Evolutionary conservation across 2,113 vertebrate species (phyloP).

Genomic region (Sclerurus mexicanus): DNA sequence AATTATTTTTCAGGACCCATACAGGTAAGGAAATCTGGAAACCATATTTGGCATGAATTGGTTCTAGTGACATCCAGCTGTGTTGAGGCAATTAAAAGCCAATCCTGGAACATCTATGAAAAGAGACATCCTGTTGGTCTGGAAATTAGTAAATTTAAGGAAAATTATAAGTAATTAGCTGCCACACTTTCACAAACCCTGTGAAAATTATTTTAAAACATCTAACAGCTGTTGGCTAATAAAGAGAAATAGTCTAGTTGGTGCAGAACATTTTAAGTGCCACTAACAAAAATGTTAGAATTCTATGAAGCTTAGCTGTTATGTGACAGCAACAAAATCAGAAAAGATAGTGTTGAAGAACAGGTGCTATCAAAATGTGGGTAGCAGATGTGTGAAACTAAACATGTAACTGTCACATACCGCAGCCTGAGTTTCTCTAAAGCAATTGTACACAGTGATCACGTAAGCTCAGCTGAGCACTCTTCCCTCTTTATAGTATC

Average conservation of each 20-base stretch:
- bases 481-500: not conserved
- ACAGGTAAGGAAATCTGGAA: not conserved
- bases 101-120: not conserved
- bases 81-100: slow-evolving; percentile 22
- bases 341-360: not conserved
- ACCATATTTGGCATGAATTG: not conserved
- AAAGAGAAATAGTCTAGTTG: slow-evolving; percentile 7
- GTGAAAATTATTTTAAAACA: slow-evolving; percentile 50
- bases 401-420: not conserved
- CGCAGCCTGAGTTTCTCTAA: not conserved
- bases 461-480: not conserved
- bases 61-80: slow-evolving; percentile 11
- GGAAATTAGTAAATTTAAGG: slow-evolving; percentile 64
- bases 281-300: not conserved
- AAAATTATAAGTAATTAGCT: slow-evolving; percentile 68
- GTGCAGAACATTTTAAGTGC: not conserved
- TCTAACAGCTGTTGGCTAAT: slow-evolving; percentile 50
- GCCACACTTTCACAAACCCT: slow-evolving; percentile 33
- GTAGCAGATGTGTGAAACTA: not conserved
- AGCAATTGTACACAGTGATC: accelerated
- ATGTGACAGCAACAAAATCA: not conserved
- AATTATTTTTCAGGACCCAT: not conserved
- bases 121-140: slow-evolving; percentile 16
- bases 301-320: not conserved
- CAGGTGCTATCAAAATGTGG: not conserved